Conservation (phyloP, 1,140 invertebrate species). For the Parasteatoda tepidariorum region DNA sequence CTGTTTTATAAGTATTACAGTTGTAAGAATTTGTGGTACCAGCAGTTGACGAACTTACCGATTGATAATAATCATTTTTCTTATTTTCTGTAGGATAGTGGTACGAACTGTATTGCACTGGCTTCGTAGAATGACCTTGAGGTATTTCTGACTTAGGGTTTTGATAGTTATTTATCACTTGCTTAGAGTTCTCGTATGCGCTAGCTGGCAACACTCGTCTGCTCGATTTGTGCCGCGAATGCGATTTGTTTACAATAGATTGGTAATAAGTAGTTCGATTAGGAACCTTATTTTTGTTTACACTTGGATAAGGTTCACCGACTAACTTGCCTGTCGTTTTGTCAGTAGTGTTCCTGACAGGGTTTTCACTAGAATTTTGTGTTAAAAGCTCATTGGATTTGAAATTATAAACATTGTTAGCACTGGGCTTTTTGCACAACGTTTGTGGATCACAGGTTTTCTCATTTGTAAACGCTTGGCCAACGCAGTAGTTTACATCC, state of each 20-base stretch:
- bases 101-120: constrained; percentile 33
- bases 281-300: constrained; percentile 27
- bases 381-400: constrained; percentile 49
- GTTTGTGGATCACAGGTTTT: constrained; percentile 48
- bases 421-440: constrained; percentile 18
- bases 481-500: constrained; percentile 19
- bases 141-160: background rate
- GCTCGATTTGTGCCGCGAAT: constrained; percentile 50
- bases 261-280: constrained; percentile 53
- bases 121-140: background rate
- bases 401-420: constrained; percentile 37
- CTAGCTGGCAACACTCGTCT: constrained; percentile 46
- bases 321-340: constrained; percentile 7
- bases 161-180: constrained; percentile 28
- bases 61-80: constrained; percentile 35
- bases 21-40: constrained; percentile 13
- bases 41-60: background rate
- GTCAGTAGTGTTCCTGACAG: background rate
- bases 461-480: constrained; percentile 22
- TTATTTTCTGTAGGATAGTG: constrained; percentile 36
- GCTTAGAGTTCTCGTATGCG: constrained; percentile 44
- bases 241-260: constrained; percentile 46
- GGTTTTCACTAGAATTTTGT: background rate
- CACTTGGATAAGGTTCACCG: constrained; percentile 7
- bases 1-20: constrained; percentile 32